Evolutionary conservation across 1,140 invertebrate species (phyloP).

Genomic region (Hestina assimilis): DNA sequence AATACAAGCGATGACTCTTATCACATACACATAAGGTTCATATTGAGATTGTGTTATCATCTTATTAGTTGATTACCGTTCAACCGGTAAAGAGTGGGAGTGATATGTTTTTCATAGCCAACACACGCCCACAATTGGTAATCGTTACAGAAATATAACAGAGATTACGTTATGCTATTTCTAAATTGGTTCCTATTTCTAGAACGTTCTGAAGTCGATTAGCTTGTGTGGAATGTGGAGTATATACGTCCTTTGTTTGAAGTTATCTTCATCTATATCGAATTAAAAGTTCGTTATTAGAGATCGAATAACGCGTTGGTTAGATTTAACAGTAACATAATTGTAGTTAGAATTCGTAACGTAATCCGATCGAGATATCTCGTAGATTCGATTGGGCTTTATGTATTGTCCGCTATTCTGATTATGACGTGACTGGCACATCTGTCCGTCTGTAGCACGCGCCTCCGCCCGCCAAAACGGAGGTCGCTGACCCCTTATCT

Average conservation of each 20-base stretch:
- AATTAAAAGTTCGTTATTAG: conserved; percentile 63
- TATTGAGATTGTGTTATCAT: conserved; percentile 24
- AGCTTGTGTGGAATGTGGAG: conserved; percentile 22
- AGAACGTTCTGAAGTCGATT: conserved; percentile 1
- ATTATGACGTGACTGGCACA: conserved; percentile 68
- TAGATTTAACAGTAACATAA: conserved; percentile 59
- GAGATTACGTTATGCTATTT: conserved; percentile 48
- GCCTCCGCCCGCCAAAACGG: conserved; percentile 45
- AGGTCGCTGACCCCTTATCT: conserved; percentile 48
- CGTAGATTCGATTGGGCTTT: conserved; percentile 61
- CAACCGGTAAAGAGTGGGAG: conserved; percentile 67
- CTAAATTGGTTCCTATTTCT: conserved; percentile 41
- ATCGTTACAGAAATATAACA: conserved; percentile 29
- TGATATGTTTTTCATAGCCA: conserved; percentile 67
- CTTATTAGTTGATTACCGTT: conserved; percentile 42
- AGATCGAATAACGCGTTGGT: conserved; percentile 35
- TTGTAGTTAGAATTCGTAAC: conserved; percentile 69
- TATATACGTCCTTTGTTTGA: conserved; percentile 28
- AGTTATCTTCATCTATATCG: conserved; percentile 30
- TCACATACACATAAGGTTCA: conserved; percentile 41
- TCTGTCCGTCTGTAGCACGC: conserved; percentile 54
- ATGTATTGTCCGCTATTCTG: conserved; percentile 56
- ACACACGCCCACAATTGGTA: conserved; percentile 67
- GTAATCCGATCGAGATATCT: conserved; percentile 68
- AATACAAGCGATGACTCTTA: conserved; percentile 35